A percentile compares a stretch with the other conserved stretches of the same genome.
Conservation (phyloP, 2,888 invertebrate genomes). For the Leptopilina syphax region DNA sequence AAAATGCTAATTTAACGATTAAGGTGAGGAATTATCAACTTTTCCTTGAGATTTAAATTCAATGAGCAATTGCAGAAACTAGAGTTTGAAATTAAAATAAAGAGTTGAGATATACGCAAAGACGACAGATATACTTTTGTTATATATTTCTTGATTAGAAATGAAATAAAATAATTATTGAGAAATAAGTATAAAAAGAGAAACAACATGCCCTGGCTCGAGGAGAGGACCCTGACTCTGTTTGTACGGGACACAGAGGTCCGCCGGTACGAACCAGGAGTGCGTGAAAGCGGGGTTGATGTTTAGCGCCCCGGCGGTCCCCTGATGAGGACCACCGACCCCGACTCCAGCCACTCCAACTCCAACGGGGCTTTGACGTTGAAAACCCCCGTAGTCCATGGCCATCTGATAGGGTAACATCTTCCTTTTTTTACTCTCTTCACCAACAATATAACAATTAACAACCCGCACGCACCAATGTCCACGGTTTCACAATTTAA, state of each 20-base stretch:
- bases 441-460: slow-evolving; percentile 19
- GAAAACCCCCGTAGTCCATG: slow-evolving; percentile 83
- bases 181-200: slow-evolving; percentile 78
- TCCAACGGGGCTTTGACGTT: slow-evolving; percentile 77
- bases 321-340: slow-evolving; percentile 84
- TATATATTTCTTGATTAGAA: too few relatives aligned
- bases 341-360: slow-evolving; percentile 70
- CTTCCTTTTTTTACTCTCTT: slow-evolving; percentile 50
- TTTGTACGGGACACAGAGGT: slow-evolving; percentile 93
- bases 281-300: slow-evolving; percentile 91
- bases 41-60: too few relatives aligned
- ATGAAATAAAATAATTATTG: slow-evolving; percentile 46
- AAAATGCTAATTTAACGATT: too few relatives aligned
- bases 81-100: too few relatives aligned
- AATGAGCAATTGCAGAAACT: too few relatives aligned
- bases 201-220: slow-evolving; percentile 92
- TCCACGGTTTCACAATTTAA: slow-evolving; percentile 27
- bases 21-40: too few relatives aligned
- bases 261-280: slow-evolving; percentile 97
- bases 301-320: slow-evolving; percentile 86
- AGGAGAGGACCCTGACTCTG: slow-evolving; percentile 89
- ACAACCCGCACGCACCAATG: not conserved
- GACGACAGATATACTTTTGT: not conserved
- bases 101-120: not conserved
- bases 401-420: slow-evolving; percentile 95